phyloP scores from a whole-genome alignment of 2,797 vertebrate species.

The Squalus acanthias region DNA sequence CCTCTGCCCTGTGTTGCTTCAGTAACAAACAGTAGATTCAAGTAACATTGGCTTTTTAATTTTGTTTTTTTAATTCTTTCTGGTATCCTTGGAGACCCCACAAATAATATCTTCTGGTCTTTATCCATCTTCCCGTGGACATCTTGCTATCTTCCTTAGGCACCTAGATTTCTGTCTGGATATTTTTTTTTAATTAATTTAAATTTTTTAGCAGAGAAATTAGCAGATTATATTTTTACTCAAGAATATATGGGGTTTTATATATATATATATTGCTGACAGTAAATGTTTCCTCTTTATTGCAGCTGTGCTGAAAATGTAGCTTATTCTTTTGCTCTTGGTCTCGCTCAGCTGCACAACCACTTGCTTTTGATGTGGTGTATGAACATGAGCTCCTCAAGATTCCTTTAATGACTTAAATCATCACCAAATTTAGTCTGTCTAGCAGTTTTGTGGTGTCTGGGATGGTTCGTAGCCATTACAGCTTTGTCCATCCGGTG shows the following conservation, averaged over 20 bases:
- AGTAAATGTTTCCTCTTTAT: constrained; percentile 20
- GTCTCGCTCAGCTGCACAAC: constrained; percentile 1
- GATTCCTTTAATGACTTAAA: constrained; percentile 53
- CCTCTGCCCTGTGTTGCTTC: background rate
- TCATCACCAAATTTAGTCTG: constrained; percentile 64
- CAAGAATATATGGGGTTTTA: background rate
- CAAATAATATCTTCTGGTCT: background rate
- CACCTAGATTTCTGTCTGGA: background rate
- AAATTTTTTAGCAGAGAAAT: background rate
- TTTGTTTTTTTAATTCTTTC: background rate
- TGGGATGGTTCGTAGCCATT: constrained; percentile 40
- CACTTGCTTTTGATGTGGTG: constrained; percentile 16
- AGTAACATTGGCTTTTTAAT: background rate
- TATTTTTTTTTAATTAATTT: background rate
- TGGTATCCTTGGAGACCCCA: background rate
- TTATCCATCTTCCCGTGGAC: background rate
- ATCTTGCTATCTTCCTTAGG: background rate
- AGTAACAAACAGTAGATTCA: background rate
- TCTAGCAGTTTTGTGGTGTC: constrained; percentile 65
- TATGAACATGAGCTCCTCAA: background rate
- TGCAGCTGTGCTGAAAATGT: background rate
- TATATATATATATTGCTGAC: background rate
- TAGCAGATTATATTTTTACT: background rate
- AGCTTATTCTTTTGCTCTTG: constrained; percentile 16
- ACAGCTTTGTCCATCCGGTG: constrained; percentile 20